Evolutionary conservation across 2,797 vertebrate genomes (phyloP), one percentile per base, ranked within the genome.

Genomic region (Chloroceryle amazona): DNA sequence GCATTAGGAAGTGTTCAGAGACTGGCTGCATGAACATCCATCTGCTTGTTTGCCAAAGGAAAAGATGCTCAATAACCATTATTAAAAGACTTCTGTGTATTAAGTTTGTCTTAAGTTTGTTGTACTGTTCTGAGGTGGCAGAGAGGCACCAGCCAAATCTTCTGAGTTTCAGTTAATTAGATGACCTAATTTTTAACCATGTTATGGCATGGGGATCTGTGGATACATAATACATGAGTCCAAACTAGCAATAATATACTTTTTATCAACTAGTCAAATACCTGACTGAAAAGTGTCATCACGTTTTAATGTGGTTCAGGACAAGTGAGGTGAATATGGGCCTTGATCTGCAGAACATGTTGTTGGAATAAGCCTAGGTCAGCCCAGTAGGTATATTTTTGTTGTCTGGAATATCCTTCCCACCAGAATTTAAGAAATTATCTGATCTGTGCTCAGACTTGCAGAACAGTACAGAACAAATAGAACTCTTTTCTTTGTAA

Each of bases 1-100:
- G 51, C 63, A 71, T 88, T 93, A 86, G 88, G 44, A 86, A 84
- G 31, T 51, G 37, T 80, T 60, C 5, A 1, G 42, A 86, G 55
- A 44, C 26, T 1, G 26, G 49, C 18, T 84, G 47, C 11, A 28
- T 13, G 35, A 89, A 57, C n/a, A 70, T 62, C 42, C 31, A 63
- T 84, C 70, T 92, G 37, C 41, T 33, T 66, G 11, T 26, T 60
- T 88, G 35, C 18, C 55, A 49, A 21, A 84, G 41, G 11, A 79
- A 63, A 88, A 78, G 10, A 21, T 86, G 23, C 11, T 71, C 41
- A 39, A 14, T 46, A 86, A 6, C 42, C 13, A 7, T 47, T 70
- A 75, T 44, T 66, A 61, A 49, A 67, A 67, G n/a, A 16, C 21
- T 89, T 35, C 62, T 7, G 1, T 2, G 1, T n/a, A n/a, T n/a